These are phyloP conservation scores for Tribolium madens DNA, from an alignment of 1,140 invertebrate species.

Conservation along the genomic window DNA sequence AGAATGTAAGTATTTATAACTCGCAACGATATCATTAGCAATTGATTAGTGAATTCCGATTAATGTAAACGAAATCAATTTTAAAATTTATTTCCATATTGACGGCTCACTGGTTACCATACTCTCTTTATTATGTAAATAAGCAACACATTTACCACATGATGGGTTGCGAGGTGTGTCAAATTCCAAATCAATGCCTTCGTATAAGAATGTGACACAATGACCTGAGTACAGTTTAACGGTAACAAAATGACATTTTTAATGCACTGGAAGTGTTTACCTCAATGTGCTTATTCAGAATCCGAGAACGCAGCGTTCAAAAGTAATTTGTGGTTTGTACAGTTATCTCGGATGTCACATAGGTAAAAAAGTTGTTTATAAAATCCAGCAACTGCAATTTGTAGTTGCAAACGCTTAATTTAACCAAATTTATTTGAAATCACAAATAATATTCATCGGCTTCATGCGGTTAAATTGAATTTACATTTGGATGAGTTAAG, in stretches of 20 bases:
- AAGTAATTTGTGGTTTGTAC: neutral
- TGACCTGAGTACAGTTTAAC: conserved; percentile 29
- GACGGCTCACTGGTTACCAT: neutral
- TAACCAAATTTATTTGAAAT: neutral
- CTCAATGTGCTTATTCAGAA: conserved; percentile 9
- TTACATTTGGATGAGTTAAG: neutral
- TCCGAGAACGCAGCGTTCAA: neutral
- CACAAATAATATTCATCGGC: neutral
- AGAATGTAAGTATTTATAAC: neutral
- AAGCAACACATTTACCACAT: conserved; percentile 12
- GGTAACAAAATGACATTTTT: conserved; percentile 24
- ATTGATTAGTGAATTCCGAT: neutral
- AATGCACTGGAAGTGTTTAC: conserved; percentile 6
- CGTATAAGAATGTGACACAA: conserved; percentile 35
- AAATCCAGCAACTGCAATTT: neutral
- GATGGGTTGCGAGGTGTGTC: neutral
- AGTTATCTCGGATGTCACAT: conserved; percentile 3
- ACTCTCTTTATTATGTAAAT: conserved; percentile 3
- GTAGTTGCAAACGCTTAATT: neutral
- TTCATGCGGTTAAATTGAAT: neutral
- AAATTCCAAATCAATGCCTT: neutral
- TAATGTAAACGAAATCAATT: neutral
- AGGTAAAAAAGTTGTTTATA: neutral
- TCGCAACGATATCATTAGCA: neutral
- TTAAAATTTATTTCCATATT: neutral